phyloP scores from a whole-genome alignment of 2,888 invertebrate species.

The Cheilosia vulpina region DNA sequence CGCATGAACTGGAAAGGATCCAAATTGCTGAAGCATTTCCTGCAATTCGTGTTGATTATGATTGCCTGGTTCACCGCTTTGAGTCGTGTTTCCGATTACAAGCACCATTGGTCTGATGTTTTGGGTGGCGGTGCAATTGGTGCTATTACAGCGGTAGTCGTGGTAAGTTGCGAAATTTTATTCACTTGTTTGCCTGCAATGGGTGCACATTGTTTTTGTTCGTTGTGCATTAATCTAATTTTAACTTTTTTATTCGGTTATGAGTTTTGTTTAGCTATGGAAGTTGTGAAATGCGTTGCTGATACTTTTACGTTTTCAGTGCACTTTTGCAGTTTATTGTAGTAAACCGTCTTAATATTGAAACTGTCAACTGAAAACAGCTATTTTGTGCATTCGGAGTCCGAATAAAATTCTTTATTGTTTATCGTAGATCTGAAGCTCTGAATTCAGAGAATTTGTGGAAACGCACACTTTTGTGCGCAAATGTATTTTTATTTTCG shows the following conservation, averaged over 20 bases:
- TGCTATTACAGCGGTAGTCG: slow-evolving; percentile 87
- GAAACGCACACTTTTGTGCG: too few relatives aligned
- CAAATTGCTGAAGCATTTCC: slow-evolving; percentile 91
- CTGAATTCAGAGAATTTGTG: too few relatives aligned
- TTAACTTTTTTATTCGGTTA: not conserved
- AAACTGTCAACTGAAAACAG: too few relatives aligned
- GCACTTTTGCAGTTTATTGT: too few relatives aligned
- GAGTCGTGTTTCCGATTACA: slow-evolving; percentile 96
- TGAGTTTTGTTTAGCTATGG: not conserved
- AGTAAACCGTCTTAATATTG: too few relatives aligned
- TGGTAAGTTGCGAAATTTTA: slow-evolving; percentile 85
- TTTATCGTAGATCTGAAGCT: too few relatives aligned
- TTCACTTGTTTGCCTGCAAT: slow-evolving; percentile 2
- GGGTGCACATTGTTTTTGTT: slow-evolving; percentile 17
- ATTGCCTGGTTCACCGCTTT: slow-evolving; percentile 94
- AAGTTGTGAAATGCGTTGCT: not conserved
- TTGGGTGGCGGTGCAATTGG: slow-evolving; percentile 91
- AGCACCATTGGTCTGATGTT: slow-evolving; percentile 99
- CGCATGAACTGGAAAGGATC: slow-evolving; percentile 92
- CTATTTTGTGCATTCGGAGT: too few relatives aligned
- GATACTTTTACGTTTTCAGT: not conserved
- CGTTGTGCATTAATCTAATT: not conserved
- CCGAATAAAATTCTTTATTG: too few relatives aligned
- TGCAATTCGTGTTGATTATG: slow-evolving; percentile 92
- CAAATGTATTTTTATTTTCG: too few relatives aligned